Percentiles rank a stretch among this genome's conserved stretches.
Conservation (phyloP, 2,888 invertebrate genomes). For the Pardosa pseudoannulata region DNA sequence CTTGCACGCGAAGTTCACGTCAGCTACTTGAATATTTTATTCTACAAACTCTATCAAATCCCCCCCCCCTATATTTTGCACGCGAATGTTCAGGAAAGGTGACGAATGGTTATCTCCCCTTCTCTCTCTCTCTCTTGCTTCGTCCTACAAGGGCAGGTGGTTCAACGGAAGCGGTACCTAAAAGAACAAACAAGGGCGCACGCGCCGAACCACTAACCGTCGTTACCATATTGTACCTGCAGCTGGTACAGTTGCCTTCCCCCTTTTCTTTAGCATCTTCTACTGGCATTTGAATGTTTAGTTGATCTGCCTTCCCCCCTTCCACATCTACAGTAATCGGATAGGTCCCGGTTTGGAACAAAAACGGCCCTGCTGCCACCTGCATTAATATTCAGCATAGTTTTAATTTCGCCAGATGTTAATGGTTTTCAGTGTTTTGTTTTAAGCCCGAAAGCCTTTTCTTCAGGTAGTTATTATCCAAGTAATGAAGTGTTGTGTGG, state of each 20-base stretch:
- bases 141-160: slow-evolving; percentile 41
- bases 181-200: slow-evolving; percentile 67
- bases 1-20: not conserved
- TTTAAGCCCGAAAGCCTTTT: no score
- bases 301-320: slow-evolving; percentile 23
- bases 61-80: not conserved
- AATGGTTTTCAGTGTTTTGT: slow-evolving; percentile 18
- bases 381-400: slow-evolving; percentile 24
- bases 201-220: slow-evolving; percentile 66
- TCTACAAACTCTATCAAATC: not conserved
- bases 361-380: slow-evolving; percentile 38
- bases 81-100: slow-evolving; percentile 6
- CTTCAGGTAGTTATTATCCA: no score
- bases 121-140: no score
- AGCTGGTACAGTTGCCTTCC: slow-evolving; percentile 43
- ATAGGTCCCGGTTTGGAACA: slow-evolving; percentile 46
- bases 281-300: slow-evolving; percentile 43
- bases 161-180: slow-evolving; percentile 62
- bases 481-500: no score
- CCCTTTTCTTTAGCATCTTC: slow-evolving; percentile 34
- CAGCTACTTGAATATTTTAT: slow-evolving; percentile 1
- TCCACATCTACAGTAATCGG: slow-evolving; percentile 39
- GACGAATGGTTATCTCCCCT: slow-evolving; percentile 22
- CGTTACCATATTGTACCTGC: slow-evolving; percentile 69
- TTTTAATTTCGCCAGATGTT: slow-evolving; percentile 58